These are phyloP conservation scores for Papilio dardanus DNA, from an alignment of 1,140 invertebrate genomes.

Conservation along the genomic window DNA sequence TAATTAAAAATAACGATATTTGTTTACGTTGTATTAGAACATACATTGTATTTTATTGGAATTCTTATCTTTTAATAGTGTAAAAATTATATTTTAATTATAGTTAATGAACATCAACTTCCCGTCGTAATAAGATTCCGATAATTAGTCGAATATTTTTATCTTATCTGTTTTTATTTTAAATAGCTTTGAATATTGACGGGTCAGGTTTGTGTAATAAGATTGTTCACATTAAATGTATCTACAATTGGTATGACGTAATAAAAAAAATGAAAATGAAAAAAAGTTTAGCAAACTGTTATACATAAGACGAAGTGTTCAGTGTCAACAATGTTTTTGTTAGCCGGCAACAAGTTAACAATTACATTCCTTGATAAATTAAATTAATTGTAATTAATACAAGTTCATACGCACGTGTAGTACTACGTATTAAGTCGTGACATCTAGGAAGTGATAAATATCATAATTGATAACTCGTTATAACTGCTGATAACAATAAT, in stretches of 20 bases:
- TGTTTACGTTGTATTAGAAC: background rate
- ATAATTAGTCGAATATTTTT: background rate
- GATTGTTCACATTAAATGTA: too few relatives aligned
- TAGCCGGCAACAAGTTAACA: too few relatives aligned
- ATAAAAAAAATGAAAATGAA: too few relatives aligned
- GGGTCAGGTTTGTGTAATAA: too few relatives aligned
- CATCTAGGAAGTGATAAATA: constrained; percentile 21
- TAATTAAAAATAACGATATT: background rate
- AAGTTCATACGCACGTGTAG: background rate
- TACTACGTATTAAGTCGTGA: background rate
- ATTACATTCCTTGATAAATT: background rate
- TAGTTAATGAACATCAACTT: background rate
- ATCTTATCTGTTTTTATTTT: too few relatives aligned
- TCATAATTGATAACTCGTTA: background rate
- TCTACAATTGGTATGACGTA: too few relatives aligned
- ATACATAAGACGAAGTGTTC: too few relatives aligned
- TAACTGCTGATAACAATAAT: background rate
- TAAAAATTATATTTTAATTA: background rate
- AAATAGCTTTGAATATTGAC: background rate
- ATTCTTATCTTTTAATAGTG: background rate
- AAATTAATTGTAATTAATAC: too few relatives aligned
- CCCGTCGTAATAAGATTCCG: background rate
- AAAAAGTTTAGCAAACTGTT: too few relatives aligned
- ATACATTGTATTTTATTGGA: background rate
- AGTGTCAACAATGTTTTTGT: too few relatives aligned